Base-by-base conservation (phyloP, 2,888 invertebrate species). In the Nomada ferruginata region DNA sequence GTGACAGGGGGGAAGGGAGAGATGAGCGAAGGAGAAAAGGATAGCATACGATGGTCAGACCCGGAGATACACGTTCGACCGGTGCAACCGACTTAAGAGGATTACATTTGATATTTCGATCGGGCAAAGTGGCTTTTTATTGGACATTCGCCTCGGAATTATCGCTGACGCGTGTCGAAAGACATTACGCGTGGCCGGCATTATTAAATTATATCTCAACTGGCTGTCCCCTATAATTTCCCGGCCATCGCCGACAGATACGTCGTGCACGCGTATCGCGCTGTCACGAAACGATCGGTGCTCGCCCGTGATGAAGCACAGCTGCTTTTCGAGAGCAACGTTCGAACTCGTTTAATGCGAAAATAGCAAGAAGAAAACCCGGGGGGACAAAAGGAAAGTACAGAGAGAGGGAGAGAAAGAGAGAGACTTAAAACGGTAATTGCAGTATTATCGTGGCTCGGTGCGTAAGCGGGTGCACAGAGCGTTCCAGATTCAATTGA, bases 91-190 rank as follows among this genome's bases (percentile, higher is more conserved):
- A 91, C 91, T 92, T 92, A 91, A 93, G 92, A 92, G 92, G 92
- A 93, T 93, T 93, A 93, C 92, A 92, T 92, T 93, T 91, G 92
- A 92, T 93, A 92, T 92, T 92, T 92, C 92, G 92, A 92, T 92
- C 92, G 91, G 87, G 89, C 86, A 90, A 92, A 93, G 92, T 93
- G 92, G 91, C 91, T 91, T 93, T 92, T 93, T 93, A 92, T 93
- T 92, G 91, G 89, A 89, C 89, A 88, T 90, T 85, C 84, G 85
- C 88, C 89, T 75, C 82, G 87, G 86, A 90, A 87, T 89, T 88
- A 88, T 87, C 89, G 89, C 85, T 89, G 89, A 90, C 90, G 89
- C 90, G 90, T 90, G 89, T 89, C 90, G 86, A 87, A 87, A 87
- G 88, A 89, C 88, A 83, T 89, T 90, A 87, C 83, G 79, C 70